A percentile compares a stretch with the other conserved stretches of the same genome.
Conservation (phyloP, 2,888 invertebrate genomes). For the Gordius sp. region DNA sequence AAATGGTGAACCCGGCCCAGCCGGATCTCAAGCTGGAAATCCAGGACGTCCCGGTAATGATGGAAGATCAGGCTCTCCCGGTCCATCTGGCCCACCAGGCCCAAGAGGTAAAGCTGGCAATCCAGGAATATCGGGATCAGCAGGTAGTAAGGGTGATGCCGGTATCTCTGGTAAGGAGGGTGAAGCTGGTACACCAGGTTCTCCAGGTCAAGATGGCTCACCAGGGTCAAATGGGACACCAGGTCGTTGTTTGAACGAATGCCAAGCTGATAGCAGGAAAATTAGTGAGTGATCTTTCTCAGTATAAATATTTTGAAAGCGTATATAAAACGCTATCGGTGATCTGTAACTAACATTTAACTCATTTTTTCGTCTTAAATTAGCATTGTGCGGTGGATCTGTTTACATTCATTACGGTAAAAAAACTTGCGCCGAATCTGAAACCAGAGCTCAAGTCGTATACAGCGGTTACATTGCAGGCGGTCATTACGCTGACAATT, state of each 20-base stretch:
- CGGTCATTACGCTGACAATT: conserved; percentile 13
- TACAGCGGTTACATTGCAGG: conserved; percentile 15
- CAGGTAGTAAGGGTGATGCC: conserved; percentile 5
- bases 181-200: conserved; percentile 10
- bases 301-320: too few relatives aligned
- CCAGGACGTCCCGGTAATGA: conserved; percentile 7
- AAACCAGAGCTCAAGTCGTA: conserved; percentile 16
- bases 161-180: conserved; percentile 12
- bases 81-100: conserved; percentile 9
- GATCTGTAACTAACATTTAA: too few relatives aligned
- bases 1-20: conserved; percentile 7
- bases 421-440: conserved; percentile 1
- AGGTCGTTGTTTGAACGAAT: background rate
- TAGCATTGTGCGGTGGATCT: conserved; percentile 13
- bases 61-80: background rate
- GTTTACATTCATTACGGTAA: conserved; percentile 10
- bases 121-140: background rate
- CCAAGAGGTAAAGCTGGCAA: conserved; percentile 8
- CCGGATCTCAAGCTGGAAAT: conserved; percentile 9
- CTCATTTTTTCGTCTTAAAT: too few relatives aligned
- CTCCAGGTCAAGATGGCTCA: background rate
- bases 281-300: too few relatives aligned
- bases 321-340: too few relatives aligned
- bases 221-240: conserved; percentile 8
- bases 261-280: conserved; percentile 15